phyloP scores from a whole-genome alignment of 2,888 invertebrate species.

The Campaea margaritaria region DNA sequence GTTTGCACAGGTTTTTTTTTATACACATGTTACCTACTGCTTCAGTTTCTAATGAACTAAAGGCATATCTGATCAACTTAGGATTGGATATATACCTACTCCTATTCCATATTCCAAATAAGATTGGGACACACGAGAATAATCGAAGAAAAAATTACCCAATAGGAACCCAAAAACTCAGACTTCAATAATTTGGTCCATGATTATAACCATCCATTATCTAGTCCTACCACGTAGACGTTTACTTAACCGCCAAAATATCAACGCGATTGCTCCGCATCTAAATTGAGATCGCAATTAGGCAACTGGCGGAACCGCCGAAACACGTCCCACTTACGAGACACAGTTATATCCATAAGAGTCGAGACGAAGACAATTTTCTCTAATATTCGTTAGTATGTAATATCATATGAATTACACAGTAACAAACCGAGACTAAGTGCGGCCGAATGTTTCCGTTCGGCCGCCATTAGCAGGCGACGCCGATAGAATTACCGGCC shows the following conservation, averaged over 20 bases:
- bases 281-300: constrained; percentile 27
- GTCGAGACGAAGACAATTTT: constrained; percentile 63
- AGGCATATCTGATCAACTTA: too few relatives aligned
- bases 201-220: too few relatives aligned
- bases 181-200: background rate
- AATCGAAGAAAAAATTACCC: background rate
- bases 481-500: constrained; percentile 81
- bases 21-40: too few relatives aligned
- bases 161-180: background rate
- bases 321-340: constrained; percentile 38
- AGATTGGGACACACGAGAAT: background rate
- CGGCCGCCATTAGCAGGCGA: constrained; percentile 69
- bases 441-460: constrained; percentile 78
- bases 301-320: constrained; percentile 32
- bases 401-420: constrained; percentile 80
- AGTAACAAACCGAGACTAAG: constrained; percentile 83
- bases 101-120: too few relatives aligned
- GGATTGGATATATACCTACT: too few relatives aligned
- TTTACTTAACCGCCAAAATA: constrained; percentile 14
- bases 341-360: constrained; percentile 45
- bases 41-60: too few relatives aligned
- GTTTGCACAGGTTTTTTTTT: too few relatives aligned
- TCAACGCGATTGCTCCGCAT: constrained; percentile 10
- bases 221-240: too few relatives aligned
- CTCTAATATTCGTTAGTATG: constrained; percentile 65